Conservation (phyloP, 2,888 invertebrate genomes). For the Folsomia manolachei region DNA sequence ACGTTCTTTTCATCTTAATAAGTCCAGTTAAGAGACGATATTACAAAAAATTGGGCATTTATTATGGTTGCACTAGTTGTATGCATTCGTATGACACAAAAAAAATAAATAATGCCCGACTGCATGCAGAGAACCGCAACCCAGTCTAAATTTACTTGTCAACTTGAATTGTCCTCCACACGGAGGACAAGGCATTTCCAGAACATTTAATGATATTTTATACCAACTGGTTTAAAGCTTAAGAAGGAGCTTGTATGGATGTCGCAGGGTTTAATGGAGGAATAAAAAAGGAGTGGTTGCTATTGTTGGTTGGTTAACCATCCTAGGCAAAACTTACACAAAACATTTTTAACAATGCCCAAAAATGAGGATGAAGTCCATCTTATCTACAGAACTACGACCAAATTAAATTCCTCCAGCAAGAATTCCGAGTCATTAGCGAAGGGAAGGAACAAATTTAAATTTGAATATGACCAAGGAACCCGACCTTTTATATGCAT, state of each 20-base stretch:
- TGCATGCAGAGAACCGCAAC: neutral
- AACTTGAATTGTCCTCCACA: constrained; percentile 10
- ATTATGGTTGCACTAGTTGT: no score
- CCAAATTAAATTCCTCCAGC: neutral
- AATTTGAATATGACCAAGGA: no score
- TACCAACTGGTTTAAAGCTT: neutral
- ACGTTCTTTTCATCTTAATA: no score
- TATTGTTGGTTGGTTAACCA: no score
- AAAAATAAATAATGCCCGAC: neutral
- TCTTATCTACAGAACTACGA: neutral
- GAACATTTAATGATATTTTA: no score
- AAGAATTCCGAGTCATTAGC: neutral
- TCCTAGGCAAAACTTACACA: no score
- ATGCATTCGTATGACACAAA: neutral
- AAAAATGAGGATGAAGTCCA: neutral
- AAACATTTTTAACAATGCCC: constrained; percentile 6
- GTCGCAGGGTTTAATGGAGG: neutral
- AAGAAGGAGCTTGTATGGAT: neutral
- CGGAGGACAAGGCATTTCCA: no score
- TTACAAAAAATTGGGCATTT: no score
- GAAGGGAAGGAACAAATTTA: neutral
- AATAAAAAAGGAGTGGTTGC: neutral
- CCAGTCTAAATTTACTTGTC: constrained; percentile 15
- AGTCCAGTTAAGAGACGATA: no score
- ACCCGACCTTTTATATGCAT: neutral